Evolutionary conservation across 2,888 invertebrate species (phyloP).

Genomic region (Aspidapion aeneum): DNA sequence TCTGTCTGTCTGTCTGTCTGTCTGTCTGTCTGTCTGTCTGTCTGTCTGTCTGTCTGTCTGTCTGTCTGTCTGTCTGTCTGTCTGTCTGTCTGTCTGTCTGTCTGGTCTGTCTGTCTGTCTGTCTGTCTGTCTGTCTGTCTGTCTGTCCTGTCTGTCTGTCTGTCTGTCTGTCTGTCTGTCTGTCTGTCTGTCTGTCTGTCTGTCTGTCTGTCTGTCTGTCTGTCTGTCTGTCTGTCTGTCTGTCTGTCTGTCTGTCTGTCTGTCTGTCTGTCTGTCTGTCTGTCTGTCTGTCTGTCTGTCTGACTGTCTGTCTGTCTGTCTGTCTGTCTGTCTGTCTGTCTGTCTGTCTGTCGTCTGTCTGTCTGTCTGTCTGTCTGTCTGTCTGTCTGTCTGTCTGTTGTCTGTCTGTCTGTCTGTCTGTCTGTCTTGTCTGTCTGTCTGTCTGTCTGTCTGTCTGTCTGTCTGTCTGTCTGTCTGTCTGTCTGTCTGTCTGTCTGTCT

Average conservation of each 20-base stretch:
- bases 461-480: slow-evolving; percentile 12
- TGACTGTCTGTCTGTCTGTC: slow-evolving; percentile 15
- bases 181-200: slow-evolving; percentile 15
- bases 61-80: slow-evolving; percentile 15
- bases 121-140: no score
- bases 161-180: slow-evolving; percentile 14
- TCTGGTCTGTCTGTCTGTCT: no score
- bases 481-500: slow-evolving; percentile 14
- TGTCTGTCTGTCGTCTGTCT: no score
- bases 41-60: slow-evolving; percentile 14
- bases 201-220: slow-evolving; percentile 15
- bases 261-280: slow-evolving; percentile 15
- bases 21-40: no score
- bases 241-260: slow-evolving; percentile 12
- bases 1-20: slow-evolving; percentile 14
- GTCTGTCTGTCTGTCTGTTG: no score
- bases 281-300: slow-evolving; percentile 13
- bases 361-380: no score
- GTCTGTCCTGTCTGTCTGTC: no score
- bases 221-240: slow-evolving; percentile 13
- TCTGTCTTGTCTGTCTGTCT: no score
- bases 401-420: no score
- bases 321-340: slow-evolving; percentile 17
- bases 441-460: slow-evolving; percentile 12
- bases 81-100: no score